Conservation (phyloP, 2,888 invertebrate genomes). For the Parascotia fuliginaria region DNA sequence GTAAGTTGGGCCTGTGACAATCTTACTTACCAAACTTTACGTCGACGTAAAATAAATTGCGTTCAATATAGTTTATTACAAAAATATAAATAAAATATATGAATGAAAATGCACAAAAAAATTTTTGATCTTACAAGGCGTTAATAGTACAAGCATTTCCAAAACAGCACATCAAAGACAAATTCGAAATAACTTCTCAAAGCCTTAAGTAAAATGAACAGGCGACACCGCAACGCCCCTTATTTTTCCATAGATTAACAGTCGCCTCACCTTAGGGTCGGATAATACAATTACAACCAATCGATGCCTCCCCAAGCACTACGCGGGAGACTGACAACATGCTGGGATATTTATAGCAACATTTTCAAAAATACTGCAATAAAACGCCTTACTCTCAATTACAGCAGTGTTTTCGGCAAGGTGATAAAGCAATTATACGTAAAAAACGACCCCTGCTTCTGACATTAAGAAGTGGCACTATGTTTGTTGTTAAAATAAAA, state of each 20-base stretch:
- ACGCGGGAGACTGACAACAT: conserved; percentile 53
- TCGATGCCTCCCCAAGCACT: conserved; percentile 70
- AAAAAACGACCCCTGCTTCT: background rate
- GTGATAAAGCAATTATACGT: background rate
- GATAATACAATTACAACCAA: conserved; percentile 78
- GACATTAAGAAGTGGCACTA: background rate
- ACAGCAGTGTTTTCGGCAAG: conserved; percentile 36
- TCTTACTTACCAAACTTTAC: too few relatives aligned
- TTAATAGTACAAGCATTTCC: conserved; percentile 5
- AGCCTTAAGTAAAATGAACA: conserved; percentile 50
- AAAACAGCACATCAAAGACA: conserved; percentile 17
- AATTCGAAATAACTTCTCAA: conserved; percentile 14
- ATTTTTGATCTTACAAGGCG: conserved; percentile 2
- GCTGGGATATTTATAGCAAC: conserved; percentile 69
- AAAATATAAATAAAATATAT: background rate
- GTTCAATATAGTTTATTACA: too few relatives aligned
- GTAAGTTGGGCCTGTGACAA: too few relatives aligned
- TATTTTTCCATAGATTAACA: conserved; percentile 66
- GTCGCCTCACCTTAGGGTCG: conserved; percentile 65
- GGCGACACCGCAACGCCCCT: conserved; percentile 52
- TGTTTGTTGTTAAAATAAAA: too few relatives aligned
- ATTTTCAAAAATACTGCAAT: conserved; percentile 33
- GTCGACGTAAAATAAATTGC: too few relatives aligned
- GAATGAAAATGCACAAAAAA: background rate
- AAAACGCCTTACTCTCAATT: conserved; percentile 34